Base-by-base conservation (phyloP, 2,888 invertebrate species). In the Eilema depressum region DNA sequence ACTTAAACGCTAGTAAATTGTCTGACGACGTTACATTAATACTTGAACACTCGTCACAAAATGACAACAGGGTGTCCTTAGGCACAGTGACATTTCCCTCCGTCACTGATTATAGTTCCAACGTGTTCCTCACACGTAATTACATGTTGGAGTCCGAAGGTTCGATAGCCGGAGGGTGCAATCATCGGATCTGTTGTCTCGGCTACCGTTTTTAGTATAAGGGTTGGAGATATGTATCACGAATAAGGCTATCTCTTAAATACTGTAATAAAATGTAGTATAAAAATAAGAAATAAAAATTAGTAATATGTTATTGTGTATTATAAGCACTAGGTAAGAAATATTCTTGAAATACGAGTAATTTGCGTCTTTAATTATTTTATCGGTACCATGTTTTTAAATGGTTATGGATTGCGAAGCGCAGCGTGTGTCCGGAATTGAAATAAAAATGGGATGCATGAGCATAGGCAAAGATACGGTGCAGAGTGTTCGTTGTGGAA, bases 151-250 rank as follows among this genome's bases (percentile, higher is more conserved):
- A 25, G 14, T 68, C 25, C 78, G 74, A 83, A 83, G 79, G 80
- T 69, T 75, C 70, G 73, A 68, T 74, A 69, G 83, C 85, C 86
- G 75, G 74, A 68, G 87, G 88, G 80, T 74, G 77, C 80, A 90
- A 90, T 90, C 86, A 88, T 81, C 79, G 75, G 82, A 80, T 85
- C 79, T 78, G 81, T 77, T 83, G 85, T 83, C 83, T 83, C 82
- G 68, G 86, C 88, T 88, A 87, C 89, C 83, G 85, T 82, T 75
- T 78, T 60, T 41, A 53, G 53, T 66, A 47, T 69, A 71, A 71
- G 30, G 47, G 8, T 37, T 20, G 53, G 26, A 37, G 41, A 60
- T 26, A 33, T 20, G 41, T 56, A 14, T 37, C 59, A 20, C 11
- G 33, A 14, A 33, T 37, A 65, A 64, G n/a, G 56, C 30, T 68